phyloP scores from a whole-genome alignment of 2,797 vertebrate genomes.

The Chaetophractus vellerosus region DNA sequence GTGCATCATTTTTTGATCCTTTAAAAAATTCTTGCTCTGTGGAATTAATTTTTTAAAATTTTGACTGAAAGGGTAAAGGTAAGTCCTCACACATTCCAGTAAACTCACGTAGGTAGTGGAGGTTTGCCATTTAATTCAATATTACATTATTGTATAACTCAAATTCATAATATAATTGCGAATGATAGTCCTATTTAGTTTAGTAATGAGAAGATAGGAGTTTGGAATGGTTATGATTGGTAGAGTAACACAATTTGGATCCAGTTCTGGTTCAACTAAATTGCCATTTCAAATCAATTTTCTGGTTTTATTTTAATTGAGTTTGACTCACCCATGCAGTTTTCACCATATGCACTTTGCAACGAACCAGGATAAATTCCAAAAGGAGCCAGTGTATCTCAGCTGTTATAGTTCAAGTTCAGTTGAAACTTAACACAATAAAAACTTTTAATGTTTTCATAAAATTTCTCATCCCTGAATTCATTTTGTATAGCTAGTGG shows the following conservation, averaged over 20 bases:
- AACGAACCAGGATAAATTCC: slow-evolving; percentile 49
- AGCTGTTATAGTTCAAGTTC: slow-evolving; percentile 23
- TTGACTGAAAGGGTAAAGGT: slow-evolving; percentile 24
- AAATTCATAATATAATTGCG: slow-evolving; percentile 13
- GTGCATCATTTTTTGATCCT: not conserved
- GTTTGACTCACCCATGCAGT: slow-evolving; percentile 63
- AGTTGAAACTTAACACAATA: not conserved
- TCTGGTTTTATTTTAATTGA: slow-evolving; percentile 57
- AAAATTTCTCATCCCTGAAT: not conserved
- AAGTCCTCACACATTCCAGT: not conserved
- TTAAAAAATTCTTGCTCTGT: slow-evolving; percentile 43
- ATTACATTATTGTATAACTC: not conserved
- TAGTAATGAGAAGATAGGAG: slow-evolving; percentile 48
- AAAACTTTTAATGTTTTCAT: not conserved
- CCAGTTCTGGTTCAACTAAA: slow-evolving; percentile 63
- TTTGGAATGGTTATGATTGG: slow-evolving; percentile 30
- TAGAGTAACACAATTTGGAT: not conserved
- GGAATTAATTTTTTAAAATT: not conserved
- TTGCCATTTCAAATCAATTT: slow-evolving; percentile 66
- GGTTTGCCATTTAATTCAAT: not conserved
- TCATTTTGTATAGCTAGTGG: slow-evolving; percentile 31
- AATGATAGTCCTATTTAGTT: not conserved
- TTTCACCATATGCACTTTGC: slow-evolving; percentile 65
- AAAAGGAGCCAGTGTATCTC: slow-evolving; percentile 1
- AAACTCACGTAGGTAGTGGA: slow-evolving; percentile 17